A percentile compares a stretch with the other conserved stretches of the same genome.
Conservation (phyloP, 2,797 vertebrate genomes). For the Propithecus perrieri region DNA sequence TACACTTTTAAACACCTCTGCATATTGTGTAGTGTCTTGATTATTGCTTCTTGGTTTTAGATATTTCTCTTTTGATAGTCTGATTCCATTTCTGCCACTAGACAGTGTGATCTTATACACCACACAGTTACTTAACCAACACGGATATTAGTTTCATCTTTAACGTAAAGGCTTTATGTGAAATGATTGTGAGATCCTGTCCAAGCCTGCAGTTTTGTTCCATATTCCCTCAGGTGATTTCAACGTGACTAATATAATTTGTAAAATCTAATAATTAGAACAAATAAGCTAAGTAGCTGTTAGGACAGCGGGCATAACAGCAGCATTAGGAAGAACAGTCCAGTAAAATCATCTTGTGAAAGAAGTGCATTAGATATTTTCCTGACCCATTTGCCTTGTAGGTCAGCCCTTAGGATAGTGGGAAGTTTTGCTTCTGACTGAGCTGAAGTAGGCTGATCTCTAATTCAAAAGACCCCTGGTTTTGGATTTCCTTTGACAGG, state of each 20-base stretch:
- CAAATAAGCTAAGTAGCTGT: background rate
- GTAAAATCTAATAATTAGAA: constrained; percentile 5
- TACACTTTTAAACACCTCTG: background rate
- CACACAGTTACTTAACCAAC: background rate
- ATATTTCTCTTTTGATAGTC: background rate
- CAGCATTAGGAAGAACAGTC: background rate
- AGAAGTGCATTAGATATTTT: background rate
- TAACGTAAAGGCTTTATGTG: background rate
- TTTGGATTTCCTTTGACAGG: background rate
- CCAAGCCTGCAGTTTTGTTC: background rate
- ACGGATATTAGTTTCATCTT: background rate
- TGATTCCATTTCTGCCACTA: background rate
- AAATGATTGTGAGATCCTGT: background rate
- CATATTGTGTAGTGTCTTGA: background rate
- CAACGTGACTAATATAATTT: background rate
- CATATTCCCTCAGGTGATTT: background rate
- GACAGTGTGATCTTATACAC: background rate
- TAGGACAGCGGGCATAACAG: background rate
- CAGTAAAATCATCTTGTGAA: background rate
- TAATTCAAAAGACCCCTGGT: background rate
- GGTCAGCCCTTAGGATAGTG: background rate
- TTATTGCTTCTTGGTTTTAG: constrained; percentile 13
- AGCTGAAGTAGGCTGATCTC: background rate
- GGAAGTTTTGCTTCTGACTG: background rate
- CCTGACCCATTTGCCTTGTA: background rate